Percentiles rank a stretch among this genome's conserved stretches.
Conservation (phyloP, 2,797 vertebrate species). For the Melopsittacus undulatus region DNA sequence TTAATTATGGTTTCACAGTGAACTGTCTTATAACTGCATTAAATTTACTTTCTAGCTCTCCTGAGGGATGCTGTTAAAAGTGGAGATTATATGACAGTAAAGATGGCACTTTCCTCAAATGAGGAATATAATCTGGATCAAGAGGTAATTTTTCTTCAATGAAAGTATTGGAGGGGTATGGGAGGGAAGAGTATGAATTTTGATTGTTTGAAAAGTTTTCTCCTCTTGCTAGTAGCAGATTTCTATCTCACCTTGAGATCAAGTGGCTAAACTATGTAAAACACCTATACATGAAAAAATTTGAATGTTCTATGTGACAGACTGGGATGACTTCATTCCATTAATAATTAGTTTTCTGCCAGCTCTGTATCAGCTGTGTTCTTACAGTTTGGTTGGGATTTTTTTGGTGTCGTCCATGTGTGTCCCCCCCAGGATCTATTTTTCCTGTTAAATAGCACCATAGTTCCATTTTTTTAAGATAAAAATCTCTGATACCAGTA, state of each 20-base stretch:
- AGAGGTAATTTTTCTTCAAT: slow-evolving; percentile 81
- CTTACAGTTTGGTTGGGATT: neutral
- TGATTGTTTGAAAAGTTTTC: neutral
- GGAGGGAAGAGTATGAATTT: neutral
- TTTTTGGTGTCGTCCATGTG: neutral
- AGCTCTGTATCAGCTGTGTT: neutral
- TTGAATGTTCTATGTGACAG: neutral
- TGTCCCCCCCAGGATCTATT: neutral
- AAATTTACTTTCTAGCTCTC: slow-evolving; percentile 76
- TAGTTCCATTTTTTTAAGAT: neutral
- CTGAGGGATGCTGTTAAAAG: slow-evolving; percentile 96
- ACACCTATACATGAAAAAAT: neutral
- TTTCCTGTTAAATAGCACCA: neutral
- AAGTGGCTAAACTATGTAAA: neutral
- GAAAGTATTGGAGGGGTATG: neutral
- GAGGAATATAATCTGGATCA: slow-evolving; percentile 96
- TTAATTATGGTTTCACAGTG: neutral
- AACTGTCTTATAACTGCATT: neutral
- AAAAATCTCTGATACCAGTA: neutral
- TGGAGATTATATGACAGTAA: slow-evolving; percentile 94
- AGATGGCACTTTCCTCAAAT: slow-evolving; percentile 92
- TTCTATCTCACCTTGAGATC: neutral
- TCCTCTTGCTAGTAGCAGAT: neutral
- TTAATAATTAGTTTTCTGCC: neutral
- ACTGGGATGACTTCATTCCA: neutral